These are phyloP conservation scores for fruit fly (Drosophila melanogaster) DNA, from an alignment of 1,140 invertebrate genomes.

Conservation along the genomic window Release_6_plus_ISO1_MT NC_004354.4:17690501-17691000, in stretches of 20 bases:
- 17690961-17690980: background rate
- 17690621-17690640: constrained; percentile 7
- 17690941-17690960: constrained; percentile 4
- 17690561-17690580: constrained; percentile 25
- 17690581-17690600: constrained; percentile 37
- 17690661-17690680: background rate
- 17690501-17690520: background rate
- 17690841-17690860: constrained; percentile 27
- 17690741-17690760: constrained; percentile 36
- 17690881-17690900: background rate
- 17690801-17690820: constrained; percentile 19
- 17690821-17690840: background rate
- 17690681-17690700: background rate
- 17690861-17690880: constrained; percentile 39
- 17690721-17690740: background rate
- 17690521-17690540: background rate
- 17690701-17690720: background rate
- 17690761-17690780: constrained; percentile 47
- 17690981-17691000: constrained; percentile 1
- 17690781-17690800: constrained; percentile 19
- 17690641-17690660: constrained; percentile 20
- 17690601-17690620: constrained; percentile 41
- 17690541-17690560: constrained; percentile 1
- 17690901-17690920: background rate
- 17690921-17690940: constrained; percentile 7